Percentiles rank a stretch among this genome's conserved stretches.
Evolutionary conservation across 2,113 vertebrate genomes (phyloP).

Genomic region (Boulengeromyrus knoepffleri): DNA sequence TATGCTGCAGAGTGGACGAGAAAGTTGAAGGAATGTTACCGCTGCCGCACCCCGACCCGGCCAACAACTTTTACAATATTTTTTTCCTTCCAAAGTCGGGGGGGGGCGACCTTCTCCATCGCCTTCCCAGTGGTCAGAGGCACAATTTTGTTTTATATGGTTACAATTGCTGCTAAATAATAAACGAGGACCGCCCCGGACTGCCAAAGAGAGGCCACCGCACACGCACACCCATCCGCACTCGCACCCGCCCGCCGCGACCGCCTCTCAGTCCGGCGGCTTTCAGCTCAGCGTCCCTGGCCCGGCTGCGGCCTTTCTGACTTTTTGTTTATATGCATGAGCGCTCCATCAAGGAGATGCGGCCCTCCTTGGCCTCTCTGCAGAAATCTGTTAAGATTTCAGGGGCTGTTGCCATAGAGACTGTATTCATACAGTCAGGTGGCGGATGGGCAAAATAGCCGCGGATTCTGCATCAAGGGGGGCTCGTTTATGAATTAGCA

Average conservation of each 20-base stretch:
- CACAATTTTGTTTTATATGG: not conserved
- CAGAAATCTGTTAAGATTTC: constrained; percentile 7
- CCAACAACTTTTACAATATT: not conserved
- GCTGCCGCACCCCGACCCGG: not conserved
- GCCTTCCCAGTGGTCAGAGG: not conserved
- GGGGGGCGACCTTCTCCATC: not conserved
- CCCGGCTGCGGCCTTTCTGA: not conserved
- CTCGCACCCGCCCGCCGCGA: not conserved
- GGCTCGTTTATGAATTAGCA: not conserved
- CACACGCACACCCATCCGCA: not conserved
- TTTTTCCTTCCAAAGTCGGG: not conserved
- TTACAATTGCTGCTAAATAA: not conserved
- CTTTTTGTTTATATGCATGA: constrained; percentile 4
- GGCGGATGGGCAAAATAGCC: not conserved
- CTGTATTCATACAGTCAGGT: constrained; percentile 5
- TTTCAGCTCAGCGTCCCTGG: not conserved
- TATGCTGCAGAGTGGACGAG: not conserved
- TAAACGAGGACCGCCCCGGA: not conserved
- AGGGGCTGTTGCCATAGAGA: not conserved
- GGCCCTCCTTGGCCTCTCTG: not conserved
- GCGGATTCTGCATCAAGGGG: not conserved
- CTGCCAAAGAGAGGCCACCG: not conserved
- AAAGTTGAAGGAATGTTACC: not conserved
- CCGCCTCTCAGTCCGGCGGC: not conserved
- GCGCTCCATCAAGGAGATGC: not conserved